Evolutionary conservation across 2,797 vertebrate genomes (phyloP).

Genomic region (Rhodeus uyekii): DNA sequence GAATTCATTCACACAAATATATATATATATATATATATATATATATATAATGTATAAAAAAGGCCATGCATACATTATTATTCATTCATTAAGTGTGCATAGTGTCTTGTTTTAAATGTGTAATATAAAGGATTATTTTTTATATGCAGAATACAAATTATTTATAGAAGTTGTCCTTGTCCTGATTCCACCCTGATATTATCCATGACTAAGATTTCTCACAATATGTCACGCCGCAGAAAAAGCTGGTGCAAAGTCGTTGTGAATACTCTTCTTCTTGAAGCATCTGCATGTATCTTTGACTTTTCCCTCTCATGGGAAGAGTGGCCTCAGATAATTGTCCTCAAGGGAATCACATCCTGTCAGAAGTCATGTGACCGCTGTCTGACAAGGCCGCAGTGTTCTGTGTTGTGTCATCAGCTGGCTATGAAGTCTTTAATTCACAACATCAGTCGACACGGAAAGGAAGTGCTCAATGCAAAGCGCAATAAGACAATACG

Average conservation of each 20-base stretch:
- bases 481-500: slow-evolving; percentile 13
- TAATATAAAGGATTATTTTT: neutral
- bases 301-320: slow-evolving; percentile 45
- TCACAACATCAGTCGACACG: slow-evolving; percentile 27
- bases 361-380: slow-evolving; percentile 64
- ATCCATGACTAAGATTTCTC: neutral
- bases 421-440: slow-evolving; percentile 37
- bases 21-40: neutral
- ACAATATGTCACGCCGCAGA: neutral
- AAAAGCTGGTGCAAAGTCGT: neutral
- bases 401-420: slow-evolving; percentile 73
- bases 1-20: neutral
- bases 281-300: slow-evolving; percentile 39
- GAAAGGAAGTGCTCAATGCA: slow-evolving; percentile 31
- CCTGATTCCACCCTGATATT: neutral
- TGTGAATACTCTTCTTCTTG: slow-evolving; percentile 31
- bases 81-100: neutral
- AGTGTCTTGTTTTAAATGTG: no score
- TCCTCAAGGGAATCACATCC: slow-evolving; percentile 75
- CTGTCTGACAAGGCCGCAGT: slow-evolving; percentile 58
- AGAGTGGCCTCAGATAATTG: slow-evolving; percentile 71
- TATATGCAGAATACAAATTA: neutral
- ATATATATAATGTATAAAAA: no score
- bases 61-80: neutral
- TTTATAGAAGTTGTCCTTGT: neutral